Evolutionary conservation across 2,888 invertebrate genomes (phyloP).

Genomic region (Drosophila incognita): DNA sequence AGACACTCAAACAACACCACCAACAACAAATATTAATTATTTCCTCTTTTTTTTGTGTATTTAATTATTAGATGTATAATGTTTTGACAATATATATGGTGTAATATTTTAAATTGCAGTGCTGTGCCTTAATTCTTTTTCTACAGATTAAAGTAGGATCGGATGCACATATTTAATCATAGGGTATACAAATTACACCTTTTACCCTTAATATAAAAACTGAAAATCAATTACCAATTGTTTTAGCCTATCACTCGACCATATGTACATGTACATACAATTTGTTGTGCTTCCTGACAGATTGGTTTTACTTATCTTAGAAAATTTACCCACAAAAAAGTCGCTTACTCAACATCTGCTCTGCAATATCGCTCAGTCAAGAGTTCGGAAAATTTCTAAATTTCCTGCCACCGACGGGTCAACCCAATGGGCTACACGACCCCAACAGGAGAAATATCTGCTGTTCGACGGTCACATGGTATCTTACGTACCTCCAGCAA

Average conservation of each 20-base stretch:
- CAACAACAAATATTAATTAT: constrained; percentile 51
- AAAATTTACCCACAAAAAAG: no score
- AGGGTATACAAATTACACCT: neutral
- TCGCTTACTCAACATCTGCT: no score
- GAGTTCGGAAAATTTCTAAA: neutral
- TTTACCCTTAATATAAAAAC: no score
- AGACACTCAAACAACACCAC: constrained; percentile 23
- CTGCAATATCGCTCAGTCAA: no score
- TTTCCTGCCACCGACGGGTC: no score
- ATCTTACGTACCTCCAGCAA: neutral
- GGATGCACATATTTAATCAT: neutral
- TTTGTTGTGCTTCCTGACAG: no score
- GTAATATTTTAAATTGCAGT: constrained; percentile 59
- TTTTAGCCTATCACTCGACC: no score
- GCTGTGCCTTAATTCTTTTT: neutral
- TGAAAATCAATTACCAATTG: no score
- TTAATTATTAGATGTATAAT: constrained; percentile 71
- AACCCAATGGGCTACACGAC: no score
- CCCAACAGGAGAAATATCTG: neutral
- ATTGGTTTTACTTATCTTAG: no score
- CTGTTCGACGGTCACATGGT: neutral
- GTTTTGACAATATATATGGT: constrained; percentile 72
- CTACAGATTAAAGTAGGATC: neutral
- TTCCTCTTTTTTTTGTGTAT: constrained; percentile 60
- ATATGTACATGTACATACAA: no score